Base-by-base conservation (phyloP, 1,140 invertebrate genomes). In the Drosophila athabasca region DNA sequence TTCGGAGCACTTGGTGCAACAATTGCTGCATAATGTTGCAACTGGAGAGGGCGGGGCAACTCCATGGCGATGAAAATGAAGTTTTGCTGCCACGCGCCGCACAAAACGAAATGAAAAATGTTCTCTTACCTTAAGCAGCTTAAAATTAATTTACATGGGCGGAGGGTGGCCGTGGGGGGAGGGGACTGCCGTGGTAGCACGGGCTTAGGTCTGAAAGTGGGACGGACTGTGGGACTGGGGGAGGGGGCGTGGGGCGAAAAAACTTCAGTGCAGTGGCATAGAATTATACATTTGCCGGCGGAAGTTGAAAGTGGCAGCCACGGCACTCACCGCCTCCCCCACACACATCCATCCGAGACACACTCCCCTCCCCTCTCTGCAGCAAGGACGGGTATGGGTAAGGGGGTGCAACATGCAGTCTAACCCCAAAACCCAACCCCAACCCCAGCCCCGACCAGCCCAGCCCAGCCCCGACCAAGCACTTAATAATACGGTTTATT, bases 401-500 rank as follows among this genome's bases (percentile, higher is more conserved):
- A 26, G 41, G 26, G 39, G 64, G 58, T 72, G 78, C 71, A 74
- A 60, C 59, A 58, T 62, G 54, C 51, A 64, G 45, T 51, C 67
- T 59, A 60, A 74, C 60, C 48, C 58, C 71, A 44, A 59, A 48
- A 24, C 45, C 22, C 15, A 51, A 52, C 26, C 17, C 45, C n/a
- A 48, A 24, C 45, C 22, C 15, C 46, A 52, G 17, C 17, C 45
- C n/a, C 44, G 1, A 45, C 29, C 59, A 19, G 1, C 49, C 29
- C 59, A 19, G 7, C 39, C 79, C 54, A 77, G 11, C 35, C 44
- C 62, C 62, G 54, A 66, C 76, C 79, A 61, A 81, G 71, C 75
- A 88, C 83, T 88, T 88, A 88, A 88, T 88, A 88, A 88, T 88
- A 88, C 68, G 83, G 83, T 88, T 88, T 88, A 88, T 88, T 88